Conservation (phyloP, 1,140 invertebrate genomes). For the Tyrophagus putrescentiae region DNA sequence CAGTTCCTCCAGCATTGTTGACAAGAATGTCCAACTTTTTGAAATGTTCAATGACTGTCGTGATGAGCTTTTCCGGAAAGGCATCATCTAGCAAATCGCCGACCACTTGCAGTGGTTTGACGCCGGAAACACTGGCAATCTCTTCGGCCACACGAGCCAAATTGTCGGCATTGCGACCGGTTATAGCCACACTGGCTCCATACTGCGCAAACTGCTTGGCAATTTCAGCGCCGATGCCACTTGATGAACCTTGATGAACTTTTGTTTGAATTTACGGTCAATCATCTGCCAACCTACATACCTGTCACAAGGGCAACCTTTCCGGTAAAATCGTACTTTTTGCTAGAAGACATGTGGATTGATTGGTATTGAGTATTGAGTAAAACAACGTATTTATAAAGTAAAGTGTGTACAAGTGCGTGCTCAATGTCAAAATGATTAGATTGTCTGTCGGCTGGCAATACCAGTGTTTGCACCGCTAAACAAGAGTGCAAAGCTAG, state of each 20-base stretch:
- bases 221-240: conserved; percentile 20
- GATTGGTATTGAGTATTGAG: too few species aligned
- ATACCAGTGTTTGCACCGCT: too few species aligned
- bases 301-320: conserved; percentile 18
- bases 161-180: conserved; percentile 16
- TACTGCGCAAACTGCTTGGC: conserved; percentile 10
- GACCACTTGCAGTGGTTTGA: conserved; percentile 38
- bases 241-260: too few species aligned
- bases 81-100: conserved; percentile 81
- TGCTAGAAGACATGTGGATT: too few species aligned
- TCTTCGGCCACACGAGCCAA: conserved; percentile 18
- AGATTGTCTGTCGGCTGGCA: too few species aligned
- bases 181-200: conserved; percentile 18
- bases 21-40: conserved; percentile 45
- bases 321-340: conserved; percentile 14
- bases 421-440: too few species aligned
- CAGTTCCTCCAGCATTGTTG: conserved; percentile 18
- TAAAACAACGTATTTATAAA: too few species aligned
- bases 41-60: conserved; percentile 71
- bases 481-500: too few species aligned
- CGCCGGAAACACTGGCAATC: too few species aligned
- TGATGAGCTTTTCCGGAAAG: conserved; percentile 62
- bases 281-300: too few species aligned
- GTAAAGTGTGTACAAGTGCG: too few species aligned
- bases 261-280: too few species aligned